Evolutionary conservation across 2,797 vertebrate genomes (phyloP), one percentile per base, ranked within the genome.

Genomic region (Bucorvus abyssinicus): DNA sequence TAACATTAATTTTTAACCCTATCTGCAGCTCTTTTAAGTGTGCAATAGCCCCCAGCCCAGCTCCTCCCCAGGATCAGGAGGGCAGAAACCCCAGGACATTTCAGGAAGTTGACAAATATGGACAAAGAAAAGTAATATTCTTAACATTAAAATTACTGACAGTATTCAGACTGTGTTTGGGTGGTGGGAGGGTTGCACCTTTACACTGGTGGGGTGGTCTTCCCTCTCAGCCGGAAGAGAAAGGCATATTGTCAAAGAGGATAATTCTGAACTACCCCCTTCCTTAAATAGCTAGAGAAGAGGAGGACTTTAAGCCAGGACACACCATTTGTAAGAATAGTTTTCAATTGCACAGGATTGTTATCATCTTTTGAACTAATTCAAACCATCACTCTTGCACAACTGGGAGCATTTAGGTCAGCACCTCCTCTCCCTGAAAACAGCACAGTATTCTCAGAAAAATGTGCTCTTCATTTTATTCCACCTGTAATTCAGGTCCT

Each of bases 401-500:
- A 81, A n/a, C 53, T 27, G 42, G 18, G 8, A 71, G 23, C 42
- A 57, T 40, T 79, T 16, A 40, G 29, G n/a, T 42, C 42, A 88
- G 26, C 6, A 6, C 7, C 59, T 71, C 29, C 47, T 45, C 56
- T 32, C 52, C 29, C 47, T 67, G 23, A 61, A 38, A 56, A 50
- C 1, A 29, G 70, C 29, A 22, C 16, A 22, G 22, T 11, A 32
- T 14, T 67, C 30, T 29, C 79, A 67, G n/a, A 45, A 34, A 52
- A 30, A 19, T 1, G 7, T 61, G 14, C 27, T 55, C 57, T 56
- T 71, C 0, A 0, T 53, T 75, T 55, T 29, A 57, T 23, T 53
- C 23, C 23, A 38, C 8, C 5, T 45, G 32, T n/a, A 60, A 52
- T 34, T 75, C 7, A 18, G 36, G 52, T 60, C 53, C 16, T 40